Conservation (phyloP, 2,113 vertebrate species). For the Epinephelus cyanopodus region DNA sequence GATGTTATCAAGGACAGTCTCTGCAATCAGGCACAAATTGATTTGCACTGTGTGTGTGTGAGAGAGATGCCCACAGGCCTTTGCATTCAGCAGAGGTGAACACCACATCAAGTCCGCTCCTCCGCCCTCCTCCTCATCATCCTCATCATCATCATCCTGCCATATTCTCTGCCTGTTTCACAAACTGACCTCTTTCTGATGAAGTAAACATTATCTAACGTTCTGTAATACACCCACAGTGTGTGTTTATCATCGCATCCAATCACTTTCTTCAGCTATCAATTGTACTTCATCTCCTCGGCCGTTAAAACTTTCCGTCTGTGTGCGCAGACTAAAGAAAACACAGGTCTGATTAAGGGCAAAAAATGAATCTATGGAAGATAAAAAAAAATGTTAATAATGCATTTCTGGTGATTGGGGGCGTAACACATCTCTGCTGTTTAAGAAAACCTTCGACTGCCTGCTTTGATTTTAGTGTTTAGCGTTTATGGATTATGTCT, state of each 20-base stretch:
- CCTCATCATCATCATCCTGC: slow-evolving; percentile 11
- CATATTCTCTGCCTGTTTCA: slow-evolving; percentile 5
- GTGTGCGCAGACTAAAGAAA: not conserved
- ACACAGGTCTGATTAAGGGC: slow-evolving; percentile 59
- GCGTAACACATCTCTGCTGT: not conserved
- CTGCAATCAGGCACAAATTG: slow-evolving; percentile 46
- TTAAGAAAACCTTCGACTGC: not conserved
- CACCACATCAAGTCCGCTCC: not conserved
- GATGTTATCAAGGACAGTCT: slow-evolving; percentile 27
- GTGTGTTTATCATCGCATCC: slow-evolving; percentile 51
- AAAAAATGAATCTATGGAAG: slow-evolving; percentile 22
- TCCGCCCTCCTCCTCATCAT: slow-evolving; percentile 24
- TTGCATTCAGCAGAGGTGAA: slow-evolving; percentile 17
- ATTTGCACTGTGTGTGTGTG: slow-evolving; percentile 1
- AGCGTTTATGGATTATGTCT: not conserved
- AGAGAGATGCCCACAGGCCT: not conserved
- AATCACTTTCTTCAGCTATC: slow-evolving; percentile 45
- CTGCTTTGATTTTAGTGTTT: not conserved
- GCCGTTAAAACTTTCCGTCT: slow-evolving; percentile 22
- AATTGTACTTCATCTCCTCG: slow-evolving; percentile 32
- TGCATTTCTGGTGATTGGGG: slow-evolving; percentile 52
- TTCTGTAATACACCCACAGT: slow-evolving; percentile 17
- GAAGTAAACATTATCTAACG: slow-evolving; percentile 54
- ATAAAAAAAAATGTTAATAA: slow-evolving; percentile 41
- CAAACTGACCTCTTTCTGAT: slow-evolving; percentile 47